A percentile compares a stretch with the other conserved stretches of the same genome.
Conservation (phyloP, 2,113 vertebrate species). For the Paedocypris sp. region DNA sequence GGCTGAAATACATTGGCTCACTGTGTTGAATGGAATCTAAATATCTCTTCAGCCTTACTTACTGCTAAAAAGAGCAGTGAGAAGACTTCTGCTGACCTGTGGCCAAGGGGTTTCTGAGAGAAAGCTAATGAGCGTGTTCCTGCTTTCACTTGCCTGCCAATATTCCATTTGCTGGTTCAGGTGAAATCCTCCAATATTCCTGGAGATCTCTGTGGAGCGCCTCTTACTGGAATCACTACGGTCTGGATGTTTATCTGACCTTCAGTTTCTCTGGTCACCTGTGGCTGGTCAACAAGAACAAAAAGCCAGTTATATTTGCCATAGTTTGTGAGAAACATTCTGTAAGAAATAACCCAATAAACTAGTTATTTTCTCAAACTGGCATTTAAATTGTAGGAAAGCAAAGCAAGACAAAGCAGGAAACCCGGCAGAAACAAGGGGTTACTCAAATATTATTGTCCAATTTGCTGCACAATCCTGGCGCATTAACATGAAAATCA, state of each 20-base stretch:
- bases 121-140: too few species aligned
- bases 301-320: background rate
- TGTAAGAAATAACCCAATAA: background rate
- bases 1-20: too few species aligned
- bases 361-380: background rate
- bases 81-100: too few species aligned
- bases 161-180: background rate
- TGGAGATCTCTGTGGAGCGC: background rate
- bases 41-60: too few species aligned
- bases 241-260: too few species aligned
- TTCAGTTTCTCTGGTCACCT: background rate
- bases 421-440: background rate
- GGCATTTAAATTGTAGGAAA: background rate
- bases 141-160: too few species aligned
- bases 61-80: too few species aligned
- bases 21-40: too few species aligned
- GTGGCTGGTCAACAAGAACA: background rate
- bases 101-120: background rate
- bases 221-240: background rate
- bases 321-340: background rate
- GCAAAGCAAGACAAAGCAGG: background rate
- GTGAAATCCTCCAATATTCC: background rate
- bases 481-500: conserved; percentile 12
- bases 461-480: background rate
- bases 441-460: conserved; percentile 12